These are phyloP conservation scores for Lutjanus campechanus DNA, from an alignment of 2,797 vertebrate species.

Conservation along the genomic window DNA sequence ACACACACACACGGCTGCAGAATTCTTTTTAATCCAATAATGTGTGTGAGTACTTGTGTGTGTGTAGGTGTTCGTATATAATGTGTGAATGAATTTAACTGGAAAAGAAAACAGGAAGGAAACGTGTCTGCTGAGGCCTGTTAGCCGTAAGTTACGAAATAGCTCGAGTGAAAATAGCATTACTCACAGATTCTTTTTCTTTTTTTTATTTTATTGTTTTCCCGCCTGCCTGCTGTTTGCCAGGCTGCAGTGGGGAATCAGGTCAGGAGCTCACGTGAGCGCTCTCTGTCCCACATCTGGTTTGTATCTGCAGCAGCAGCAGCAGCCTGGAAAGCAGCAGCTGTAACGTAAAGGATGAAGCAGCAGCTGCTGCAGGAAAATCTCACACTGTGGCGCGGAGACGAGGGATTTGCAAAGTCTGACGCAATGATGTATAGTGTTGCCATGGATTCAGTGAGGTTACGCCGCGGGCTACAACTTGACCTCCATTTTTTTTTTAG, in stretches of 20 bases:
- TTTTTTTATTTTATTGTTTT: not conserved
- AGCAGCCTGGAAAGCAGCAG: not conserved
- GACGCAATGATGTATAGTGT: not conserved
- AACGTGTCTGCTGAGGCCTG: not conserved
- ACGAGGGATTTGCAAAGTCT: too few species aligned
- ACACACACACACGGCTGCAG: not conserved
- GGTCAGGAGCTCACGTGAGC: slow-evolving; percentile 48
- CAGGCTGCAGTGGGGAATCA: slow-evolving; percentile 23
- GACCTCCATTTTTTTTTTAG: not conserved
- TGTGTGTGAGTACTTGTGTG: not conserved
- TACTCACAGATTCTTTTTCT: not conserved
- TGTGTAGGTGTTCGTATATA: not conserved
- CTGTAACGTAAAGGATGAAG: not conserved
- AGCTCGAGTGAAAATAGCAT: not conserved
- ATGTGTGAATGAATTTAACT: not conserved
- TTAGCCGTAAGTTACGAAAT: not conserved
- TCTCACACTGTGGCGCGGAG: too few species aligned
- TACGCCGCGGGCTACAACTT: not conserved
- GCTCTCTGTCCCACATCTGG: slow-evolving; percentile 42
- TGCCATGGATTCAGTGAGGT: not conserved
- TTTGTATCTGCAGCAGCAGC: not conserved
- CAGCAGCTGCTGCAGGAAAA: slow-evolving; percentile 6
- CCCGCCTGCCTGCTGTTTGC: not conserved
- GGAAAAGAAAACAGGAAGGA: not conserved
- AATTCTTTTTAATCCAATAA: not conserved